phyloP scores from a whole-genome alignment of 2,113 vertebrate genomes.

The Alethe castanea region DNA sequence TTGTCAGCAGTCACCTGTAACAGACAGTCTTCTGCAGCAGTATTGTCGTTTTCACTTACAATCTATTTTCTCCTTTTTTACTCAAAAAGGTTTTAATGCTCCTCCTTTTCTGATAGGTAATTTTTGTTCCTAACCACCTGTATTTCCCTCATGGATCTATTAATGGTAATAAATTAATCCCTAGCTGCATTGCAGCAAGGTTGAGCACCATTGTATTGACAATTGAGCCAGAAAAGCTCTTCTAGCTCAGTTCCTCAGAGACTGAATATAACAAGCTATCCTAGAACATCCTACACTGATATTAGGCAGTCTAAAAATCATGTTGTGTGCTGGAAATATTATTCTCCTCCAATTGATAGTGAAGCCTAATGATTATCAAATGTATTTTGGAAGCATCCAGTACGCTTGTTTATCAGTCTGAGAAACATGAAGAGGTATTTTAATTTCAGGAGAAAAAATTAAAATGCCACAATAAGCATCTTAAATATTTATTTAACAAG shows the following conservation, averaged over 20 bases:
- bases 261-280: not conserved
- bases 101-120: not conserved
- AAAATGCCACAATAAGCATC: not conserved
- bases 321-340: not conserved
- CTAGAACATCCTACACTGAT: not conserved
- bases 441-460: not conserved
- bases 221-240: not conserved
- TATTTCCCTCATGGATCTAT: not conserved
- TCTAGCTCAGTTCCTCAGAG: not conserved
- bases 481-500: not conserved
- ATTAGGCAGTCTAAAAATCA: not conserved
- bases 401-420: not conserved
- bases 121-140: not conserved
- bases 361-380: not conserved
- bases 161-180: constrained; percentile 54
- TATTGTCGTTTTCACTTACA: not conserved
- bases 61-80: not conserved
- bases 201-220: constrained; percentile 9
- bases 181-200: not conserved
- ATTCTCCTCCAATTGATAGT: not conserved
- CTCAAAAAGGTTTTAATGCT: not conserved
- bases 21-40: not conserved
- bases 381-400: not conserved
- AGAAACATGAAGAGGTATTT: not conserved
- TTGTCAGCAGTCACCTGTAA: not conserved